phyloP scores from a whole-genome alignment of 2,797 vertebrate species.

The Phaenicophaeus curvirostris region DNA sequence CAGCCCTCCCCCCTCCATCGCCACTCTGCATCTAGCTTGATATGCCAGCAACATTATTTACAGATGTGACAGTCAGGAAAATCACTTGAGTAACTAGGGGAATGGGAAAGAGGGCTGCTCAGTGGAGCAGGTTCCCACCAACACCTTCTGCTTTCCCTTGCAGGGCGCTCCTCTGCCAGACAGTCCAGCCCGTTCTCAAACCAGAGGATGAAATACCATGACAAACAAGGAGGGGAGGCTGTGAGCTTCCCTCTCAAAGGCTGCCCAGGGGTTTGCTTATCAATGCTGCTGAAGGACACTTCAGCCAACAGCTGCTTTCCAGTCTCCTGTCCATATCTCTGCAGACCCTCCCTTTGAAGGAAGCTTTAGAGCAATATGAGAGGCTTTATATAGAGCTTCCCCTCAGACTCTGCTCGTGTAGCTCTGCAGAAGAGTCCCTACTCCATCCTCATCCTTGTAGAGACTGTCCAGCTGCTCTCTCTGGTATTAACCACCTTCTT shows the following conservation, averaged over 20 bases:
- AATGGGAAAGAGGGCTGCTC: slow-evolving; percentile 65
- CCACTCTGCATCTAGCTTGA: slow-evolving; percentile 62
- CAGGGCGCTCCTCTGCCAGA: background rate
- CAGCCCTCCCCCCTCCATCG: slow-evolving; percentile 61
- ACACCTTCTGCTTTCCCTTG: background rate
- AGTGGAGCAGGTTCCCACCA: background rate
- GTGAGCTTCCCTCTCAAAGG: background rate
- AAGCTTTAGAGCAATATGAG: background rate
- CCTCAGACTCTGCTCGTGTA: background rate
- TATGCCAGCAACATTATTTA: slow-evolving; percentile 73
- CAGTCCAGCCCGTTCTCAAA: accelerated
- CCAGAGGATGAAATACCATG: background rate
- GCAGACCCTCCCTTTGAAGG: background rate
- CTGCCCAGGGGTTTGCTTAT: background rate
- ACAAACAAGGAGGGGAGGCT: background rate
- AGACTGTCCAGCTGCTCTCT: background rate
- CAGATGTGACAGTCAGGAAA: slow-evolving; percentile 71
- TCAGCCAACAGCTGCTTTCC: background rate
- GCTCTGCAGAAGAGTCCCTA: background rate
- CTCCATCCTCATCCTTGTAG: background rate
- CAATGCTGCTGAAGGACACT: slow-evolving; percentile 2
- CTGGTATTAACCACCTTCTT: background rate
- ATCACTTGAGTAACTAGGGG: slow-evolving; percentile 71
- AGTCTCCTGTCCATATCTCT: background rate
- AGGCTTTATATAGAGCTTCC: background rate